These are phyloP conservation scores for Lasioglossum villosulum DNA, from an alignment of 2,888 invertebrate species.

Conservation along the genomic window DNA sequence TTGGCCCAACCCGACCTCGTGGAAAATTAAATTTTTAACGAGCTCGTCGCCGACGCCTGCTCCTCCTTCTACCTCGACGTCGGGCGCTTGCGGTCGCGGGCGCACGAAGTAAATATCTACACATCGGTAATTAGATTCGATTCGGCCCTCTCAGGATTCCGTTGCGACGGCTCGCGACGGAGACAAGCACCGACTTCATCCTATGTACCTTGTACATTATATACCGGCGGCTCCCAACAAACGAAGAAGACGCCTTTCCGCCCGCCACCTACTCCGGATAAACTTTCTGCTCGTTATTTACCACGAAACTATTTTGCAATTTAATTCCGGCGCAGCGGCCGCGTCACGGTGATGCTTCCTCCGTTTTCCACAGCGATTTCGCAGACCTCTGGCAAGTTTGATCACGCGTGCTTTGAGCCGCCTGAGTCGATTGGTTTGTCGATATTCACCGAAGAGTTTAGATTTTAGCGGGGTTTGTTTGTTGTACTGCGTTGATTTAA, in stretches of 20 bases:
- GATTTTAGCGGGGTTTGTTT: background rate
- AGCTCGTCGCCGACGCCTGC: conserved; percentile 54
- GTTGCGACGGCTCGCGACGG: background rate
- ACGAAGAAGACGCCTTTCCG: conserved; percentile 42
- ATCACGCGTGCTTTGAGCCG: background rate
- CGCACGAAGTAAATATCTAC: conserved; percentile 76
- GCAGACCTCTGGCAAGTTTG: background rate
- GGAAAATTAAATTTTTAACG: conserved; percentile 74
- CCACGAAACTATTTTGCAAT: conserved; percentile 79
- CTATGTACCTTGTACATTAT: conserved; percentile 23
- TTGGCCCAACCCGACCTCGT: conserved; percentile 44
- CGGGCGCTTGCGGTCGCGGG: conserved; percentile 20
- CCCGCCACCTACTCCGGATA: conserved; percentile 36
- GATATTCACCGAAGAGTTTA: background rate
- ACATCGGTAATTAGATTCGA: conserved; percentile 80
- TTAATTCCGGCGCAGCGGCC: conserved; percentile 62
- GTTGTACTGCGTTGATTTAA: background rate
- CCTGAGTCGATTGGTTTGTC: background rate
- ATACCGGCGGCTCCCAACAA: conserved; percentile 10
- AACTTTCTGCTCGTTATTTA: conserved; percentile 79
- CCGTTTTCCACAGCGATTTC: background rate
- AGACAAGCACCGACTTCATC: background rate
- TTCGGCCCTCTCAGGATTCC: conserved; percentile 55
- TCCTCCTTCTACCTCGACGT: conserved; percentile 10
- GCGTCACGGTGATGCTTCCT: background rate